Percentiles rank a stretch among this genome's conserved stretches.
These are phyloP conservation scores for Thalassarche chlororhynchos DNA, from an alignment of 2,113 vertebrate species.

Conservation along the genomic window DNA sequence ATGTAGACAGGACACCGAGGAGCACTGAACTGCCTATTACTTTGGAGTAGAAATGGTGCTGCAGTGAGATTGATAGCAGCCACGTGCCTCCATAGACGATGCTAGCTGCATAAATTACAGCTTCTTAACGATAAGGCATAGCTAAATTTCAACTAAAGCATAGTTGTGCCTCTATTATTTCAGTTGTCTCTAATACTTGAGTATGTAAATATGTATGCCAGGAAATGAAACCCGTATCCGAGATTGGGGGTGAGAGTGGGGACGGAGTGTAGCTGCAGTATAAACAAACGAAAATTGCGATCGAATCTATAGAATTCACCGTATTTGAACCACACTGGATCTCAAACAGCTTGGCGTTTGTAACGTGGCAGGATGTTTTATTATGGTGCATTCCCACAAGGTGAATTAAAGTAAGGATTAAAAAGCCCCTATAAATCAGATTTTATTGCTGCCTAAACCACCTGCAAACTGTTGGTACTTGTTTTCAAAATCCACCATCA, in stretches of 20 bases:
- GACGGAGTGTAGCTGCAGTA: background rate
- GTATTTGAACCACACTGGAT: background rate
- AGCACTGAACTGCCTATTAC: background rate
- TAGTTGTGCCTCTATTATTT: background rate
- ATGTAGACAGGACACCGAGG: background rate
- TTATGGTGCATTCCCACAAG: slow-evolving; percentile 45
- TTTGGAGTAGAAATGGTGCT: background rate
- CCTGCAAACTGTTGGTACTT: slow-evolving; percentile 68
- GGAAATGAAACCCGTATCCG: background rate
- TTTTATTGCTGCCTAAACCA: slow-evolving; percentile 67
- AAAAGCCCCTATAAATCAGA: slow-evolving; percentile 66
- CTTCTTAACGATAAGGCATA: background rate
- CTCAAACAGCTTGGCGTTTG: background rate
- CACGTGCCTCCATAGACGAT: background rate
- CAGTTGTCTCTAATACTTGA: background rate
- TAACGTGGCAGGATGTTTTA: slow-evolving; percentile 14
- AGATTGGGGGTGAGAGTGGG: background rate
- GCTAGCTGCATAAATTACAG: background rate
- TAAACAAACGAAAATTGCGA: background rate
- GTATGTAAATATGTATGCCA: background rate
- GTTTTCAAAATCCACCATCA: slow-evolving; percentile 54
- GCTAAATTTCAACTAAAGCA: background rate
- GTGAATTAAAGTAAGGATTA: slow-evolving; percentile 71
- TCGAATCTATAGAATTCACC: background rate
- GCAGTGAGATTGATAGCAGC: background rate